phyloP scores from a whole-genome alignment of 2,797 vertebrate species.

The Tragelaphus eurycerus region DNA sequence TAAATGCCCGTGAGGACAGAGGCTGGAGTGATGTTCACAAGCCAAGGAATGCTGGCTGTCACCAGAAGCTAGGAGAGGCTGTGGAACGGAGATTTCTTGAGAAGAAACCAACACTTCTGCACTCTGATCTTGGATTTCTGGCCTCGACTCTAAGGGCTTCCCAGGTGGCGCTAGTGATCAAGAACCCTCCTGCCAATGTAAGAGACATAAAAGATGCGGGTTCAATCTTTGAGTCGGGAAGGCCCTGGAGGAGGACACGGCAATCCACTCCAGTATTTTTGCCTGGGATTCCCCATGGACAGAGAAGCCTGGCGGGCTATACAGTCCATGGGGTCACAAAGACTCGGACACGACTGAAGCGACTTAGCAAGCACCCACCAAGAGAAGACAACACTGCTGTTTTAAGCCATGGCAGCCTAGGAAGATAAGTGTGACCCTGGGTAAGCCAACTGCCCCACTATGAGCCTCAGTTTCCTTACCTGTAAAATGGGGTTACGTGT shows the following conservation, averaged over 20 bases:
- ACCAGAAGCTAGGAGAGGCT: not conserved
- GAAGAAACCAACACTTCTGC: not conserved
- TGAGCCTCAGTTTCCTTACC: not conserved
- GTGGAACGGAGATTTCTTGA: fast-evolving
- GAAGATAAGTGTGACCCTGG: not conserved
- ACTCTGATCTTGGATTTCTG: not conserved
- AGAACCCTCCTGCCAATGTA: not conserved
- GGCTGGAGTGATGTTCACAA: not conserved
- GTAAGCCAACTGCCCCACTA: not conserved
- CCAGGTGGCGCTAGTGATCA: not conserved
- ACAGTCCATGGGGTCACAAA: not conserved
- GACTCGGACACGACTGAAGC: not conserved
- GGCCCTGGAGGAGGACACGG: not conserved
- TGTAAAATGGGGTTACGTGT: not conserved
- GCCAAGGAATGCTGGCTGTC: not conserved
- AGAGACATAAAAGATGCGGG: not conserved
- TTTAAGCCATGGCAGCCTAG: not conserved
- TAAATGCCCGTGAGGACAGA: fast-evolving
- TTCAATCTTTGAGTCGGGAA: not conserved
- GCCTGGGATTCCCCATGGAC: not conserved
- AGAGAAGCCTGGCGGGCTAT: not conserved
- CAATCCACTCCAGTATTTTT: not conserved
- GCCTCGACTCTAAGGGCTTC: not conserved
- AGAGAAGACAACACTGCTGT: not conserved
- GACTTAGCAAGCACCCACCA: not conserved